Conservation (phyloP, 2,113 vertebrate species). For the Abramis brama region DNA sequence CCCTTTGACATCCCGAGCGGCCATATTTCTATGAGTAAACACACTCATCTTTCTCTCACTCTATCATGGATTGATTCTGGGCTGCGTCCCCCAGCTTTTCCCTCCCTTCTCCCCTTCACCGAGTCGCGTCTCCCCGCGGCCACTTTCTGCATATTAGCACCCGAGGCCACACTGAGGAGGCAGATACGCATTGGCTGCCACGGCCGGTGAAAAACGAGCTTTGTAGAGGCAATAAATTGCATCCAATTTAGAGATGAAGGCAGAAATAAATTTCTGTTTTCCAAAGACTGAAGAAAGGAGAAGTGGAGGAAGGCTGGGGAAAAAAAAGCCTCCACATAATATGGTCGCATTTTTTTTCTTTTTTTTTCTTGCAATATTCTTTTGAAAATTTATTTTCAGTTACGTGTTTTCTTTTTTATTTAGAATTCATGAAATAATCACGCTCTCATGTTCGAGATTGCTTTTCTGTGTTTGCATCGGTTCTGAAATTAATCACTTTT, state of each 20-base stretch:
- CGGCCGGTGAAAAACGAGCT: slow-evolving; percentile 84
- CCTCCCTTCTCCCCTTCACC: slow-evolving; percentile 69
- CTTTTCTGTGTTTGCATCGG: slow-evolving; percentile 71
- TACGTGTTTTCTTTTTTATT: slow-evolving; percentile 57
- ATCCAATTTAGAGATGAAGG: slow-evolving; percentile 87
- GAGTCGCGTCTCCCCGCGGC: slow-evolving; percentile 72
- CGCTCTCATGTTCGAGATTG: slow-evolving; percentile 65
- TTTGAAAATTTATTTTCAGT: slow-evolving; percentile 75
- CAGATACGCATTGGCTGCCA: slow-evolving; percentile 80
- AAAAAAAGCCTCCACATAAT: slow-evolving; percentile 70
- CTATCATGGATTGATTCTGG: slow-evolving; percentile 66
- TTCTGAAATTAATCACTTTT: slow-evolving; percentile 77
- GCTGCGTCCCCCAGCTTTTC: slow-evolving; percentile 68
- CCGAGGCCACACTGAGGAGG: slow-evolving; percentile 77
- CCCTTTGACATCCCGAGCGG: background rate
- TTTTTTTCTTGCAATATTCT: slow-evolving; percentile 63
- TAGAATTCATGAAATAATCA: slow-evolving; percentile 75
- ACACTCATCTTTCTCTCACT: slow-evolving; percentile 64
- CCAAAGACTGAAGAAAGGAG: slow-evolving; percentile 76
- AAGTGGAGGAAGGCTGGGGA: background rate
- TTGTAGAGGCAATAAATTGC: slow-evolving; percentile 84
- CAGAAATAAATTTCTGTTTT: slow-evolving; percentile 85
- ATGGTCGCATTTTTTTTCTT: slow-evolving; percentile 68
- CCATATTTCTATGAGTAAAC: slow-evolving; percentile 36
- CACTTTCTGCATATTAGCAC: slow-evolving; percentile 82